A percentile compares a stretch with the other conserved stretches of the same genome.
Evolutionary conservation across 2,113 vertebrate species (phyloP).

Genomic region (Cranoglanis bouderius): DNA sequence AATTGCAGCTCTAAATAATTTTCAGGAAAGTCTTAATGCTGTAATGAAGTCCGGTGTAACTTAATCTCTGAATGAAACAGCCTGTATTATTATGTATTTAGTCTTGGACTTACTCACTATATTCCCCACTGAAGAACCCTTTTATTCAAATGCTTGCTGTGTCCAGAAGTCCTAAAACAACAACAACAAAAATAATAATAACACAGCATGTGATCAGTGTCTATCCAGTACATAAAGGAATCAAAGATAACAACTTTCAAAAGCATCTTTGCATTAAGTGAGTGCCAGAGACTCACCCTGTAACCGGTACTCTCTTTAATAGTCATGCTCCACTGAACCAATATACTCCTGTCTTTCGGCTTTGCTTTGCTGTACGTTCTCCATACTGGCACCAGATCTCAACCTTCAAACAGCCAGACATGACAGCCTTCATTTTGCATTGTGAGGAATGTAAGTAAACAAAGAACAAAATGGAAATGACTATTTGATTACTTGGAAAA

Average conservation of each 20-base stretch:
- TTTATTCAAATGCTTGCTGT: neutral
- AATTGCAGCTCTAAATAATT: neutral
- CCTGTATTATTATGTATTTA: neutral
- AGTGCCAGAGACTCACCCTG: conserved; percentile 6
- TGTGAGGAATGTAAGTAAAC: conserved; percentile 62
- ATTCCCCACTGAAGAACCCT: neutral
- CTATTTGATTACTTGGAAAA: conserved; percentile 36
- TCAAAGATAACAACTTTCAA: conserved; percentile 42
- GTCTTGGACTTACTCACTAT: neutral
- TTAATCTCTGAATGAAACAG: neutral
- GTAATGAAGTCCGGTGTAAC: neutral
- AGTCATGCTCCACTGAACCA: conserved; percentile 71
- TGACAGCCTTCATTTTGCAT: conserved; percentile 60
- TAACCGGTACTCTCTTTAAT: conserved; percentile 53
- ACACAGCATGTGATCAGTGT: neutral
- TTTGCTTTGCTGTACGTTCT: conserved; percentile 53
- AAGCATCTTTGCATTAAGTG: conserved; percentile 29
- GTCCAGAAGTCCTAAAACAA: neutral
- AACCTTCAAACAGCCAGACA: conserved; percentile 52
- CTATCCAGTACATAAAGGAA: conserved; percentile 52
- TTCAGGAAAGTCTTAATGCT: neutral
- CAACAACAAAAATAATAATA: neutral
- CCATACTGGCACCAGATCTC: conserved; percentile 23
- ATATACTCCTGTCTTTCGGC: conserved; percentile 41
- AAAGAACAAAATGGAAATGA: conserved; percentile 64